A percentile compares a stretch with the other conserved stretches of the same genome.
phyloP scores from a whole-genome alignment of 2,888 invertebrate genomes.

The Eilema depressum region DNA sequence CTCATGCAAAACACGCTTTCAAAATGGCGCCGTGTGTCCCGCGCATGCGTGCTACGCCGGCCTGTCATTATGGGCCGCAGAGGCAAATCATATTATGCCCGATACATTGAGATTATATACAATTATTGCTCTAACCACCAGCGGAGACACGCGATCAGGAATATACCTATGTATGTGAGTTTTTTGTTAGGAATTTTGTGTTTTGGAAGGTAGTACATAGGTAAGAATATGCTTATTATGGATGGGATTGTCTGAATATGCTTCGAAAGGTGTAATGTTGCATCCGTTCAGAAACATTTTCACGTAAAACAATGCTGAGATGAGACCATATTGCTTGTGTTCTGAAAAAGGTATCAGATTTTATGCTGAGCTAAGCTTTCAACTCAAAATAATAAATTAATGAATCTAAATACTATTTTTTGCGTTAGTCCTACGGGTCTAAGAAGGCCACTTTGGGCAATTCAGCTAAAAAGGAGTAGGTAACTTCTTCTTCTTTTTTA shows the following conservation, averaged over 20 bases:
- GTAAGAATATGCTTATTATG: not conserved
- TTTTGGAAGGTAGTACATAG: slow-evolving; percentile 6
- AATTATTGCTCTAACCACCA: slow-evolving; percentile 74
- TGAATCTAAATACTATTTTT: too few relatives aligned
- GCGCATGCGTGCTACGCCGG: slow-evolving; percentile 80
- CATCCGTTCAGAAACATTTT: too few relatives aligned
- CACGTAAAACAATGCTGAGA: too few relatives aligned
- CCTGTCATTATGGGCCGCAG: slow-evolving; percentile 80
- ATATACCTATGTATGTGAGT: slow-evolving; percentile 29
- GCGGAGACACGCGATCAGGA: slow-evolving; percentile 69
- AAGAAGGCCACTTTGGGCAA: too few relatives aligned
- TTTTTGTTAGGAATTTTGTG: slow-evolving; percentile 17
- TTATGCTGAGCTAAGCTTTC: too few relatives aligned
- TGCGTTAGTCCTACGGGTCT: too few relatives aligned
- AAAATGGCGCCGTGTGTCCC: slow-evolving; percentile 45
- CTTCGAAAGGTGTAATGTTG: too few relatives aligned
- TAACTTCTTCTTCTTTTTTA: too few relatives aligned
- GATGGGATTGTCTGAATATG: not conserved
- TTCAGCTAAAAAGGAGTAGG: too few relatives aligned
- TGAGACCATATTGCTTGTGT: too few relatives aligned
- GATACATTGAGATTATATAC: slow-evolving; percentile 80
- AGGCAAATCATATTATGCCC: slow-evolving; percentile 82
- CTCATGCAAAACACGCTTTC: slow-evolving; percentile 17
- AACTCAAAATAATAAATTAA: too few relatives aligned
- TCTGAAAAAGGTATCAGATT: too few relatives aligned